Base-by-base conservation (phyloP, 2,888 invertebrate species). In the Luffia ferchaultella region DNA sequence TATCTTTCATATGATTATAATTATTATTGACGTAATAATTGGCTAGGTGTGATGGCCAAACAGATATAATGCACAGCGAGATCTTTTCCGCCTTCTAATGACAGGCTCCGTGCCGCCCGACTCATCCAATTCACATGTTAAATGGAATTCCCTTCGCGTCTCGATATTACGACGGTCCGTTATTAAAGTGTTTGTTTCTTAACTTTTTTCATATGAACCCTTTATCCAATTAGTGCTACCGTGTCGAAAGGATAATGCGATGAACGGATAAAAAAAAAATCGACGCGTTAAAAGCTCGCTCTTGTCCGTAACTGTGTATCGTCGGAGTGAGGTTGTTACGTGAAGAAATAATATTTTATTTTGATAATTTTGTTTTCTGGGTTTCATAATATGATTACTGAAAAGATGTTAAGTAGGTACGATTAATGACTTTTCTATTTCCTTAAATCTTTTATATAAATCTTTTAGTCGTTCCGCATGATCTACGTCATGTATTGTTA, bases 141-240 rank as follows among this genome's bases (percentile, higher is more conserved):
- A 82, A 82, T 79, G 78, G 73, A 76, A 76, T 74, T 74, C 74
- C 76, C 74, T 79, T 77, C 75, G 71, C 74, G 75, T 72, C 71
- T 75, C 65, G 60, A 75, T 75, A 76, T 78, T 77, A 76, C 65
- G 66, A 70, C 62, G 70, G 68, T 68, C 70, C 69, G 68, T 76
- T 77, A 79, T 79, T 79, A 79, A 77, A 73, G 69, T 78, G 77
- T 80, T 82, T 79, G 82, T 80, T 80, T 79, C 73, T 77, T 72
- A 68, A 70, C 63, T 65, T 75, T 47, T 52, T 76, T 77, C 72
- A 68, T 75, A 67, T 69, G 71, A 66, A 73, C 63, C 67, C 76
- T 78, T 78, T 67, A 74, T 75, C 83, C 83, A 82, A 83, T 83
- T 83, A 83, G 83, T 75, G 80, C 83, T 83, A 82, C 83, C 82